A percentile compares a stretch with the other conserved stretches of the same genome.
These are phyloP conservation scores for Intoshia linei DNA, from an alignment of 1,140 invertebrate species.

Conservation along the genomic window DNA sequence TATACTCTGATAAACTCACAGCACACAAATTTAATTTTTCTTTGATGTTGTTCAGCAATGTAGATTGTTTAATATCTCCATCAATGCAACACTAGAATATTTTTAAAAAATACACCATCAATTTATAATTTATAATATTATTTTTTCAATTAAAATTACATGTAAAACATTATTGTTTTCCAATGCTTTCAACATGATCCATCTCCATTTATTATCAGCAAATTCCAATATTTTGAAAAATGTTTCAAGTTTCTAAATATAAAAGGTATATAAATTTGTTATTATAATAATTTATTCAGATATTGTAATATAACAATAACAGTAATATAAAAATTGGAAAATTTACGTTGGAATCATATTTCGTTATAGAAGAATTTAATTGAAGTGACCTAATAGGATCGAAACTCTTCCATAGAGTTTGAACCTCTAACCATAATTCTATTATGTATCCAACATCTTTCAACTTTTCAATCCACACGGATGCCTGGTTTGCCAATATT, in stretches of 20 bases:
- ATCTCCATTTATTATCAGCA: constrained; percentile 18
- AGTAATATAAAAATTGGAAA: neutral
- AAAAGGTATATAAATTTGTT: neutral
- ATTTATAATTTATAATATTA: too few relatives aligned
- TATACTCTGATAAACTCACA: too few relatives aligned
- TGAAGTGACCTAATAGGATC: too few relatives aligned
- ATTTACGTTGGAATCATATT: neutral
- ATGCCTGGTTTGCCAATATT: constrained; percentile 19
- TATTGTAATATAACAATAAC: neutral
- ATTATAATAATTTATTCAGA: neutral
- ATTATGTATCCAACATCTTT: constrained; percentile 20
- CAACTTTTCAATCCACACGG: constrained; percentile 20
- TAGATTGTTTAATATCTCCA: too few relatives aligned
- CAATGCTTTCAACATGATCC: constrained; percentile 21
- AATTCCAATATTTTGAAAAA: constrained; percentile 17
- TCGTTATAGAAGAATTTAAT: too few relatives aligned
- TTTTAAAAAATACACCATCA: too few relatives aligned
- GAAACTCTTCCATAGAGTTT: constrained; percentile 21
- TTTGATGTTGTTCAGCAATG: too few relatives aligned
- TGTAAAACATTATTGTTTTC: constrained; percentile 21
- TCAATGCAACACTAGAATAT: too few relatives aligned
- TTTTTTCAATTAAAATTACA: constrained; percentile 7
- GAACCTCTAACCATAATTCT: constrained; percentile 22
- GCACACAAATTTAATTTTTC: too few relatives aligned
- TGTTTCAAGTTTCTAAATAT: constrained; percentile 15